Evolutionary conservation across 2,888 invertebrate genomes (phyloP).

Genomic region (Gari tellinella): DNA sequence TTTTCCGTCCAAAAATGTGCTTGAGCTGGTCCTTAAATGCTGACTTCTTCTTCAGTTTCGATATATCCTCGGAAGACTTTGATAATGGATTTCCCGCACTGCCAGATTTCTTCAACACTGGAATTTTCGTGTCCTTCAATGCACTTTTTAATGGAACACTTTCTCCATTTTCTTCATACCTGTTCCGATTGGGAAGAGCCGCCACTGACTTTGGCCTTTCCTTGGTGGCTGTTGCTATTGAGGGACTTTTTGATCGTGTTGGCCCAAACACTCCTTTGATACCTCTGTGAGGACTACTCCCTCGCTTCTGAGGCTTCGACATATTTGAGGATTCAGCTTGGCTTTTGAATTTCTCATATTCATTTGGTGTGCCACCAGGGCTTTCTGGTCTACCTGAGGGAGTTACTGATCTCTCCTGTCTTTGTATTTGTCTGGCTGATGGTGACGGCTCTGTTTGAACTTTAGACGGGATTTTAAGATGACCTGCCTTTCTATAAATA

Average conservation of each 20-base stretch:
- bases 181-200: conserved; percentile 21
- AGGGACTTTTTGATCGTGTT: conserved; percentile 51
- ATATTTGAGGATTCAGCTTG: conserved; percentile 39
- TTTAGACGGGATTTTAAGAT: conserved; percentile 26
- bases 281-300: conserved; percentile 37
- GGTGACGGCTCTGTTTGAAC: conserved; percentile 39
- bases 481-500: conserved; percentile 49
- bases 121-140: conserved; percentile 68
- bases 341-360: conserved; percentile 45
- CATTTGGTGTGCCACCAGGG: conserved; percentile 20
- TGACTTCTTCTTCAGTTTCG: conserved; percentile 68
- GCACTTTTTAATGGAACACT: conserved; percentile 39
- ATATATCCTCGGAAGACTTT: conserved; percentile 68
- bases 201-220: conserved; percentile 57
- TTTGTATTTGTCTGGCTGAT: conserved; percentile 53
- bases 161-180: conserved; percentile 3
- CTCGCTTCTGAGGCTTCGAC: conserved; percentile 16
- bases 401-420: conserved; percentile 51
- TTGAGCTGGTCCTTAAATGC: conserved; percentile 82
- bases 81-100: conserved; percentile 41
- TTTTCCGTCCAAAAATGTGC: conserved; percentile 83
- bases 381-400: conserved; percentile 35
- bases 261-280: conserved; percentile 51
- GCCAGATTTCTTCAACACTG: conserved; percentile 58
- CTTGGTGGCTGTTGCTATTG: conserved; percentile 27